Conservation (phyloP, 37 sponge, comb jelly and placozoan species). For the Haliclona indistincta region DNA sequence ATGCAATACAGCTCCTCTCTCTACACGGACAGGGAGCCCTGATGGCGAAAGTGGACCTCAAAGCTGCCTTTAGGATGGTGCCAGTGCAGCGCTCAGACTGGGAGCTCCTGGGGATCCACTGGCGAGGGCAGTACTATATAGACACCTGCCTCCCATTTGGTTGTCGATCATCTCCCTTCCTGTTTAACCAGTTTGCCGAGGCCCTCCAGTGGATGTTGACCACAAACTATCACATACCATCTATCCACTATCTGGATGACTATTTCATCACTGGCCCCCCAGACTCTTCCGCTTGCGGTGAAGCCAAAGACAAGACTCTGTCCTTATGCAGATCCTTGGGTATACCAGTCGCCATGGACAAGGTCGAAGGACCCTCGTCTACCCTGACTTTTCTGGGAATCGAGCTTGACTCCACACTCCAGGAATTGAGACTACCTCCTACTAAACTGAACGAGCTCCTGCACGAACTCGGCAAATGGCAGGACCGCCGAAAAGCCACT, state of each 20-base stretch:
- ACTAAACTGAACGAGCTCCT: constrained; percentile 13
- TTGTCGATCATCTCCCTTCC: constrained; percentile 31
- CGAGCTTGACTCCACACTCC: constrained; percentile 12
- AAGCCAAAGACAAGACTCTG: background rate
- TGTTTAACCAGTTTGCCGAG: constrained; percentile 44
- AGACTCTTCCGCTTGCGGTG: background rate
- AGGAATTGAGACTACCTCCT: constrained; percentile 7
- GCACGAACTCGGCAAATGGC: constrained; percentile 17
- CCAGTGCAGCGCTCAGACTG: constrained; percentile 40
- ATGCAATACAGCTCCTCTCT: constrained; percentile 18
- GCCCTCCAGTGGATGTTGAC: constrained; percentile 38
- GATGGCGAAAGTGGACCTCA: constrained; percentile 46
- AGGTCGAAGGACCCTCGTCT: constrained; percentile 1
- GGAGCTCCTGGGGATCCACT: constrained; percentile 40
- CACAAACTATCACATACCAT: constrained; percentile 2
- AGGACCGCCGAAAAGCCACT: background rate
- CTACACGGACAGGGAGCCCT: constrained; percentile 15
- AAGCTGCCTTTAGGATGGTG: constrained; percentile 34
- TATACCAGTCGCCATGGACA: constrained; percentile 24
- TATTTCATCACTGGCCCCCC: constrained; percentile 26
- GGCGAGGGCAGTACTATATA: constrained; percentile 26
- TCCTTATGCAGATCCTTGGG: constrained; percentile 15
- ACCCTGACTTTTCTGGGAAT: constrained; percentile 30
- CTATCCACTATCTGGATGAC: constrained; percentile 48
- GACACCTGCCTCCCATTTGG: constrained; percentile 50